These are phyloP conservation scores for Adelognathus sp. DNA, from an alignment of 2,888 invertebrate genomes.

Conservation along the genomic window DNA sequence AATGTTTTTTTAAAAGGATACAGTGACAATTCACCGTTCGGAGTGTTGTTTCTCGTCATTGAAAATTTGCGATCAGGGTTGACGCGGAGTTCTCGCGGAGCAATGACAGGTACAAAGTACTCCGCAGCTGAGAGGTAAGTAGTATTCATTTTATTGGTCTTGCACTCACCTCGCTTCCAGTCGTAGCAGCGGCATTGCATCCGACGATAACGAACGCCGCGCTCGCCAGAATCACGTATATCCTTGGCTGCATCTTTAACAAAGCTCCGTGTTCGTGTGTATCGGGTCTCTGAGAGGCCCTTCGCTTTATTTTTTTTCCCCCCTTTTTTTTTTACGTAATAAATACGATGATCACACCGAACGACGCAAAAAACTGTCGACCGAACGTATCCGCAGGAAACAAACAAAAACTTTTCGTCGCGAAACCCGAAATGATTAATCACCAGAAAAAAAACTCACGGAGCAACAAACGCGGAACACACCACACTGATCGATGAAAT, in stretches of 20 bases:
- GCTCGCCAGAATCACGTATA: slow-evolving; percentile 88
- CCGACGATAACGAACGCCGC: slow-evolving; percentile 88
- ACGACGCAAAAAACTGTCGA: slow-evolving; percentile 63
- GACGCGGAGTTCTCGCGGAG: neutral
- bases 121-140: neutral
- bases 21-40: neutral
- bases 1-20: neutral
- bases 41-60: neutral
- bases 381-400: slow-evolving; percentile 61
- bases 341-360: slow-evolving; percentile 61
- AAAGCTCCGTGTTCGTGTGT: slow-evolving; percentile 52
- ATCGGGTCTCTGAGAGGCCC: slow-evolving; percentile 62
- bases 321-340: no score
- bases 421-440: no score
- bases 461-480: slow-evolving; percentile 78
- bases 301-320: no score
- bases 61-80: neutral
- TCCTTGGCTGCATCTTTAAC: slow-evolving; percentile 87
- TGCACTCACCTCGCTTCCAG: slow-evolving; percentile 85
- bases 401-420: no score
- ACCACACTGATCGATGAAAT: slow-evolving; percentile 80
- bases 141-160: neutral
- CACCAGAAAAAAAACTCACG: slow-evolving; percentile 72
- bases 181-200: slow-evolving; percentile 85
- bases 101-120: slow-evolving; percentile 17